Conservation (phyloP, 2,797 vertebrate genomes). For the Dryobates pubescens region DNA sequence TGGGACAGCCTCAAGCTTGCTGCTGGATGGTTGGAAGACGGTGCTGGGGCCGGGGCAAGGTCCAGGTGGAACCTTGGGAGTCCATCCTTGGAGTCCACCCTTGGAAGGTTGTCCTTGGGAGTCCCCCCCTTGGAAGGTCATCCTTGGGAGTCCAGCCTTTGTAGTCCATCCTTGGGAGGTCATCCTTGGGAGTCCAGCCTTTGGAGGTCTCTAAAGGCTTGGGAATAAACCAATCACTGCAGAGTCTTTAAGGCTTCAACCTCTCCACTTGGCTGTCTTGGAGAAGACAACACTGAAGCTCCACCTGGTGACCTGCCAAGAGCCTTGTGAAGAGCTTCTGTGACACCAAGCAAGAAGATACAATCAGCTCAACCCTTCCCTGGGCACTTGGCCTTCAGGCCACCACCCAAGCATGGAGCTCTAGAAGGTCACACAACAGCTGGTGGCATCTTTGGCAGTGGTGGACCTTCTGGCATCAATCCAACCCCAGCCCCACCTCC, state of each 20-base stretch:
- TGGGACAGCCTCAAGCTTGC: no score
- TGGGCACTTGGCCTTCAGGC: conserved; percentile 57
- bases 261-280: not conserved
- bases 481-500: not conserved
- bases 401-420: not conserved
- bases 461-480: not conserved
- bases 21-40: no score
- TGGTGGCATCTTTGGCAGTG: conserved; percentile 57
- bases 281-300: not conserved
- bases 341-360: not conserved
- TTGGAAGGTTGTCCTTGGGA: no score
- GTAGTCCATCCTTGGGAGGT: no score
- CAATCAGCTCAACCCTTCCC: conserved; percentile 43
- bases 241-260: conserved; percentile 60
- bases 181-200: no score
- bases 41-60: not conserved
- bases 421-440: not conserved
- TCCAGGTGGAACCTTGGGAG: not conserved
- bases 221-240: not conserved
- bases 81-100: not conserved
- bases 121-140: no score
- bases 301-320: not conserved
- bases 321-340: no score
- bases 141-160: no score
- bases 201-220: not conserved